These are phyloP conservation scores for Anser brachyrhynchus DNA, from an alignment of 2,113 vertebrate species.

Conservation along the genomic window DNA sequence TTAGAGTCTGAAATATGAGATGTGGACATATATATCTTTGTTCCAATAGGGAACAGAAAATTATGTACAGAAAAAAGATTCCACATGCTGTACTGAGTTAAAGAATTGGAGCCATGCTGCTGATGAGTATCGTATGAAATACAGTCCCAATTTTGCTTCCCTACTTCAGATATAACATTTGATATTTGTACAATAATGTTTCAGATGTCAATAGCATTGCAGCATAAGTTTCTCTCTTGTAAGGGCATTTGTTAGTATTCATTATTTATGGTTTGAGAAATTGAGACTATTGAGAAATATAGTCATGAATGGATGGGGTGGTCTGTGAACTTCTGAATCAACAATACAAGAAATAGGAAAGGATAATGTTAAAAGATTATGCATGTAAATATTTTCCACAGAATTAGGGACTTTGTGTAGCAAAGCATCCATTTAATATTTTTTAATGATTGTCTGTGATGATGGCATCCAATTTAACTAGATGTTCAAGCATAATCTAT, in stretches of 20 bases:
- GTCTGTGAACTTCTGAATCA: not conserved
- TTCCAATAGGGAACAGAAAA: not conserved
- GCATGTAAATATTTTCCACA: not conserved
- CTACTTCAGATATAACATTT: not conserved
- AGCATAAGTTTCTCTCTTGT: not conserved
- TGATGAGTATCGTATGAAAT: not conserved
- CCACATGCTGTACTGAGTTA: not conserved
- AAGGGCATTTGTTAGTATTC: not conserved
- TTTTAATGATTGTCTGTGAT: not conserved
- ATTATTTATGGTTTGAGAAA: not conserved
- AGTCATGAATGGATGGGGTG: not conserved
- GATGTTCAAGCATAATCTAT: not conserved
- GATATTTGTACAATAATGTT: not conserved
- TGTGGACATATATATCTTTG: rapidly evolving
- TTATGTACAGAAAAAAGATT: not conserved
- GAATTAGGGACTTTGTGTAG: not conserved
- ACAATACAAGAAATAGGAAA: not conserved
- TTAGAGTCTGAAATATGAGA: not conserved
- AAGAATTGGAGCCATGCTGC: not conserved
- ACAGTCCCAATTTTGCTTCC: not conserved
- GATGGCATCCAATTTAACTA: not conserved
- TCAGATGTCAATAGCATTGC: not conserved
- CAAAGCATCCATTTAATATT: not conserved
- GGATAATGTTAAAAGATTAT: not conserved
- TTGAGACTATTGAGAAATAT: not conserved